Evolutionary conservation across 2,888 invertebrate species (phyloP).

Genomic region (Leptopilina syphax): DNA sequence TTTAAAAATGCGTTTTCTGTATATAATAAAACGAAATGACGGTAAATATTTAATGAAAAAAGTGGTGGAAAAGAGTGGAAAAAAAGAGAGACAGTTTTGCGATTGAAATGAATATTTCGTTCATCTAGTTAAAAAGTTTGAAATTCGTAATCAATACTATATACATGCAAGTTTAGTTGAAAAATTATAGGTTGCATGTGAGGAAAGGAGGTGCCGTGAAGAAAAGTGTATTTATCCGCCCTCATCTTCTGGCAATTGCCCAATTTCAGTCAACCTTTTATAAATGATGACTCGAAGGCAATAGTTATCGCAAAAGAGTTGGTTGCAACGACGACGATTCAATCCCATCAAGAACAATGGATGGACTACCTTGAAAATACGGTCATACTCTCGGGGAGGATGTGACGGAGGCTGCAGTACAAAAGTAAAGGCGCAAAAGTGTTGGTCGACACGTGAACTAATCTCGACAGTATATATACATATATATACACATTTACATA

Average conservation of each 20-base stretch:
- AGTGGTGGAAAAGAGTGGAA: not conserved
- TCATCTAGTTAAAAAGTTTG: not conserved
- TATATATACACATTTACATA: too few species aligned
- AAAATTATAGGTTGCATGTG: constrained; percentile 27
- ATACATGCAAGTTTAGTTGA: not conserved
- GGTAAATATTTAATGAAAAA: too few species aligned
- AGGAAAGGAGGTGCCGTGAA: constrained; percentile 26
- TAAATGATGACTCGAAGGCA: constrained; percentile 59
- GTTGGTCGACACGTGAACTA: constrained; percentile 65
- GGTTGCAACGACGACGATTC: constrained; percentile 57
- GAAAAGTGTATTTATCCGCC: constrained; percentile 38
- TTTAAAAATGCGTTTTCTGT: too few species aligned
- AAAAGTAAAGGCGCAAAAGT: constrained; percentile 58
- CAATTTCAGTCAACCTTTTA: constrained; percentile 64
- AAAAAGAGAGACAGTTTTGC: not conserved
- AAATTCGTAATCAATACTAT: constrained; percentile 4
- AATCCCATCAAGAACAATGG: constrained; percentile 66
- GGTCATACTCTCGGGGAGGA: constrained; percentile 54
- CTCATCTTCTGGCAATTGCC: constrained; percentile 55
- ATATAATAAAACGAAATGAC: too few species aligned
- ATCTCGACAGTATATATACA: constrained; percentile 52
- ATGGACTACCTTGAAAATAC: constrained; percentile 68
- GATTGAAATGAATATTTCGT: not conserved
- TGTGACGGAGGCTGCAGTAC: constrained; percentile 59
- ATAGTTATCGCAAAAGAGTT: constrained; percentile 50